Evolutionary conservation across 2,797 vertebrate genomes (phyloP), one percentile per base, ranked within the genome.

Genomic region (Australoheros facetus): DNA sequence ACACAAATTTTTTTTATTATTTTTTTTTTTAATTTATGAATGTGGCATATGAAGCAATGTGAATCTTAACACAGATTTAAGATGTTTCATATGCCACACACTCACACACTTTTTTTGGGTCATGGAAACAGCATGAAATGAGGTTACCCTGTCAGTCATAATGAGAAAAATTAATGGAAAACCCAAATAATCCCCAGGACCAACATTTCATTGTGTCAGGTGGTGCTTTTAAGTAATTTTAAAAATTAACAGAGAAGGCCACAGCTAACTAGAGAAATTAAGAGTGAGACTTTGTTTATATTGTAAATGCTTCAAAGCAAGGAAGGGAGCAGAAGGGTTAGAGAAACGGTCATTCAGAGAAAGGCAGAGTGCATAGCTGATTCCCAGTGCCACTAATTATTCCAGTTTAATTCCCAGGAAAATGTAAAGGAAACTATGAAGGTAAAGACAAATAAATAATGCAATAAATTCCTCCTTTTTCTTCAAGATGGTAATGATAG

Each of bases 241-340:
- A 66, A 60, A 66, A 14, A 19, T 14, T 62, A n/a, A 78, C 2
- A 5, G 26, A 53, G 60, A 71, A 13, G 42, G 14, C 62, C 42
- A 53, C 66, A 26, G 56, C 72, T 45, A 45, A 66, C 73, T 59
- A 39, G 16, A 74, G 19, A 75, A 80, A 83, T 64, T 28, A 79
- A 74, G 6, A 51, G 32, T 4, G 23, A 69, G 71, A 88, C 58
- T 56, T 77, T 23, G 54, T 7, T 21, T 57, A 78, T 59, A 54
- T 42, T 71, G 23, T 55, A 34, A 80, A 70, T 21, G 32, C 28
- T 69, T 30, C 51, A 57, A 28, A 19, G 23, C 37, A n/a, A 78
- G 21, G 23, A 69, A 70, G 14, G 37, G 21, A 42, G 51, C 57
- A 45, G 30, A 48, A 69, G 32, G 60, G 28, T 71, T 70, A 66